phyloP scores from a whole-genome alignment of 1,140 invertebrate genomes.

The Stegodyphus dumicola region DNA sequence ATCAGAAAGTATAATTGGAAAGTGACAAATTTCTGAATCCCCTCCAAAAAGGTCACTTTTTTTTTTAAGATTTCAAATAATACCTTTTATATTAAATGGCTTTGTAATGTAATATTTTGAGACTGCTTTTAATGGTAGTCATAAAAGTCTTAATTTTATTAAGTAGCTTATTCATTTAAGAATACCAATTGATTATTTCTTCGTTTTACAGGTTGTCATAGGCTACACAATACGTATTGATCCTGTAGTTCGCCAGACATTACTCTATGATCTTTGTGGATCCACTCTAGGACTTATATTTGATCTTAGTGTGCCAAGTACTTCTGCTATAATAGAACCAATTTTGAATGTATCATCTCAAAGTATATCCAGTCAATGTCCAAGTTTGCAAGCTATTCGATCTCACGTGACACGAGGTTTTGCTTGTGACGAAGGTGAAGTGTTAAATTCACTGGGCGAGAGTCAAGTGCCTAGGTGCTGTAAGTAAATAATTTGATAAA shows the following conservation, averaged over 20 bases:
- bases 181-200: no score
- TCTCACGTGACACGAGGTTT: constrained; percentile 90
- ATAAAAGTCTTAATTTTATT: no score
- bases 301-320: constrained; percentile 90
- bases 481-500: constrained; percentile 71
- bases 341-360: constrained; percentile 84
- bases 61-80: no score
- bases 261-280: constrained; percentile 93
- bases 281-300: constrained; percentile 93
- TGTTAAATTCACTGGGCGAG: constrained; percentile 77
- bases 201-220: constrained; percentile 71
- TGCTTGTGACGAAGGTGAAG: constrained; percentile 91
- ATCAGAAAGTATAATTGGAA: no score
- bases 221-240: constrained; percentile 89
- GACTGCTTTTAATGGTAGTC: no score
- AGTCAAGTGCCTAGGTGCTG: constrained; percentile 84
- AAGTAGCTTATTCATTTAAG: no score
- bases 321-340: constrained; percentile 89
- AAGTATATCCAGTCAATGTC: constrained; percentile 82
- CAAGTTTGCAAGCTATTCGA: constrained; percentile 83
- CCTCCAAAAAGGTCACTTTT: no score
- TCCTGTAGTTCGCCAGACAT: constrained; percentile 85
- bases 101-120: no score
- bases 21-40: no score
- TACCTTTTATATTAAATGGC: no score